Conservation (phyloP, 2,797 vertebrate genomes). For the Percopsis omiscomaycus region DNA sequence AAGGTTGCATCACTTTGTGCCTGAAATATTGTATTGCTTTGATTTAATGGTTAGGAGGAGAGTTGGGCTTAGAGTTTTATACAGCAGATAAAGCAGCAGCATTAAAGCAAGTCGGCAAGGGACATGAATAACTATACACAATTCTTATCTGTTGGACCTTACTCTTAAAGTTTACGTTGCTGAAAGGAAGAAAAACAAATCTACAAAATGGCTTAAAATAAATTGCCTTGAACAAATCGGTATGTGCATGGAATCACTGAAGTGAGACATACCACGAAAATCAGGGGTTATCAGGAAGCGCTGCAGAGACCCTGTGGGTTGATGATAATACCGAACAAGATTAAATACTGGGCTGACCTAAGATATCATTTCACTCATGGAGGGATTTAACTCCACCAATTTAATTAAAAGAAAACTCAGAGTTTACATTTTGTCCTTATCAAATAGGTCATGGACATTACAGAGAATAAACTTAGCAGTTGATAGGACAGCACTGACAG, state of each 20-base stretch:
- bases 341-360: neutral
- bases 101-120: too few species aligned
- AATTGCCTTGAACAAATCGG: constrained; percentile 30
- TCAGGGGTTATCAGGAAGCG: constrained; percentile 46
- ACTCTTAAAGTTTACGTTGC: constrained; percentile 17
- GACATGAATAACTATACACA: neutral
- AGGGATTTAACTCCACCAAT: too few species aligned
- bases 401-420: too few species aligned
- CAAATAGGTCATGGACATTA: neutral
- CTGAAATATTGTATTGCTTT: neutral
- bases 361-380: neutral
- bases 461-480: neutral
- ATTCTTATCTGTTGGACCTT: constrained; percentile 32
- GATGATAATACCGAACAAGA: constrained; percentile 12
- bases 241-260: constrained; percentile 49
- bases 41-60: too few species aligned
- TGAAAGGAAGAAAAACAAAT: too few species aligned
- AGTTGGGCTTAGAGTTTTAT: too few species aligned
- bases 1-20: constrained; percentile 4
- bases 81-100: too few species aligned
- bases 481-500: constrained; percentile 22
- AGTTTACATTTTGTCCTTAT: neutral
- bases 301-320: constrained; percentile 16
- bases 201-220: too few species aligned
- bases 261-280: constrained; percentile 44